Base-by-base conservation (phyloP, 2,113 vertebrate genomes). In the Chlorodrepanis virens region DNA sequence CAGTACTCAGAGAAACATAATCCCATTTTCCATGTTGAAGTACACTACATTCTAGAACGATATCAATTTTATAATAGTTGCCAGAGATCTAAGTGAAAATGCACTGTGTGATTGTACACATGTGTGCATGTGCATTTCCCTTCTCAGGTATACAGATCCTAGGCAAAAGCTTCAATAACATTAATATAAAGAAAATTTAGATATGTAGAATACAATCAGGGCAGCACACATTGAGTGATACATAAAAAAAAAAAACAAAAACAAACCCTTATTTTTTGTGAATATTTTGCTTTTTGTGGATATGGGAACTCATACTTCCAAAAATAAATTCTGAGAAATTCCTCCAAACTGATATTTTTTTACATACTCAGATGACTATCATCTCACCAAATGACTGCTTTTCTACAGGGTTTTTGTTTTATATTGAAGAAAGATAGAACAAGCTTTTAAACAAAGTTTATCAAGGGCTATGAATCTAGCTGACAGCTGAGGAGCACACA, bases 51-150 rank as follows among this genome's bases (percentile, higher is more conserved):
- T 40, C 11, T 56, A 27, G 10, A 7, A 23, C 56, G 7, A 29
- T 42, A 42, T 39, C 5, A 8, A 24, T 49, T 84, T 89, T 81
- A 31, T 45, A 67, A 31, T 7, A 17, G 1, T 28, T 83, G 5
- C 10, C 35, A 82, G 4, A 16, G 6, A n/a, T 63, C 24, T n/a
- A 18, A 59, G 29, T 52, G 53, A 80, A 87, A 65, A 60, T 33
- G 1, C 5, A 44, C 6, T 39, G 4, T 37, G 12, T 56, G 40
- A 14, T 8, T 37, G 5, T 40, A 12, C 3, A 0, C 5, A 3
- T 39, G 18, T 9, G 3, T 12, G 2, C 21, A 9, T 29, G 2
- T 15, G 21, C 11, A 27, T 45, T 5, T 37, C 23, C 24, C 8
- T 83, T 71, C 53, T 80, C 29, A 63, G 15, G 13, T n/a, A 54